phyloP scores from a whole-genome alignment of 2,888 invertebrate genomes.

The Plebejus argus region DNA sequence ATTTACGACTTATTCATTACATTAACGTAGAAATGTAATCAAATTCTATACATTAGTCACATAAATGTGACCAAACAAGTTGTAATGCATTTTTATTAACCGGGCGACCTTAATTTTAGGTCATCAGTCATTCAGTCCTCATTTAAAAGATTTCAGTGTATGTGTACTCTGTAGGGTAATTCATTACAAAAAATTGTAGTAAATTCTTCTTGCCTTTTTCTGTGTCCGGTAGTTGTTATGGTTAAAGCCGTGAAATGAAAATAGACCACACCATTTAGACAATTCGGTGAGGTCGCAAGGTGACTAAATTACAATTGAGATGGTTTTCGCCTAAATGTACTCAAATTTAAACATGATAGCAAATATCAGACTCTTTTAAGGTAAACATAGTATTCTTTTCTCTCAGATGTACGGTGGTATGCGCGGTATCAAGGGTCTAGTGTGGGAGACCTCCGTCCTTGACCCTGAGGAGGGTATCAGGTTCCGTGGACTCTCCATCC shows the following conservation, averaged over 20 bases:
- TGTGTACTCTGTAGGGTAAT: background rate
- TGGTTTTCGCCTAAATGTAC: too few relatives aligned
- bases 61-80: background rate
- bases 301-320: too few relatives aligned
- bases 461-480: conserved; percentile 97
- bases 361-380: background rate
- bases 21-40: background rate
- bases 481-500: conserved; percentile 95
- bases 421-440: conserved; percentile 96
- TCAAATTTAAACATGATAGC: background rate
- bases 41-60: conserved; percentile 12
- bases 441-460: conserved; percentile 96
- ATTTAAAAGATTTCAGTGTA: background rate
- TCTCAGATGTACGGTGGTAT: conserved; percentile 94
- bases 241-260: too few relatives aligned
- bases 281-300: too few relatives aligned
- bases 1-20: background rate
- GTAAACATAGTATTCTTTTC: conserved; percentile 31
- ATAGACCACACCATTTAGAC: too few relatives aligned
- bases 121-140: background rate
- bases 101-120: conserved; percentile 9
- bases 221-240: too few relatives aligned
- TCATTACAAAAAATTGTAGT: too few relatives aligned
- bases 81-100: conserved; percentile 21
- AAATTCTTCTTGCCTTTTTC: too few relatives aligned